Evolutionary conservation across 2,797 vertebrate species (phyloP).

Genomic region (Fistularia tabacaria): DNA sequence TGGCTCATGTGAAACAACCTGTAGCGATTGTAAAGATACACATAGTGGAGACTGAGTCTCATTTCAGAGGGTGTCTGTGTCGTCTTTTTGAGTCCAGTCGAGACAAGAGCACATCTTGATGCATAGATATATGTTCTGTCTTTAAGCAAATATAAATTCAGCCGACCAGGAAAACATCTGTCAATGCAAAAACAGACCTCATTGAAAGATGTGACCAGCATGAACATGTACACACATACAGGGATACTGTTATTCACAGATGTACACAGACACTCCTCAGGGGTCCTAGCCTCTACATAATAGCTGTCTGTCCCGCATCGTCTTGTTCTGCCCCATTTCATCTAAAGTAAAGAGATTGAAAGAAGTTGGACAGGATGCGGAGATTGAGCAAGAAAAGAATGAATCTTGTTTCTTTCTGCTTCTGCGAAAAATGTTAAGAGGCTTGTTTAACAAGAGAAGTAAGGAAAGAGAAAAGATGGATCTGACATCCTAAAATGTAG

Average conservation of each 20-base stretch:
- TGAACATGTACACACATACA: conserved; percentile 10
- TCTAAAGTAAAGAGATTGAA: conserved; percentile 49
- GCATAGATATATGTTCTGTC: too few species aligned
- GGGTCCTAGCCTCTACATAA: conserved; percentile 77
- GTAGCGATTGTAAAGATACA: conserved; percentile 27
- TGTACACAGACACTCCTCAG: conserved; percentile 25
- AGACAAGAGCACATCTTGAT: background rate
- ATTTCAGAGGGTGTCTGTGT: conserved; percentile 63
- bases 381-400: conserved; percentile 37
- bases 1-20: conserved; percentile 19
- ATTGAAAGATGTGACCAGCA: conserved; percentile 19
- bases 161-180: too few species aligned
- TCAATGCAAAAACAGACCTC: background rate
- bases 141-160: too few species aligned
- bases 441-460: too few species aligned
- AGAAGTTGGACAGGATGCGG: conserved; percentile 42
- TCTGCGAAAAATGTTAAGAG: conserved; percentile 15
- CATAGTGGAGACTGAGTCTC: conserved; percentile 28
- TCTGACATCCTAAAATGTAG: too few species aligned
- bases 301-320: conserved; percentile 70
- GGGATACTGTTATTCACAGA: background rate
- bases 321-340: conserved; percentile 76
- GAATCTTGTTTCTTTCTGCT: conserved; percentile 19
- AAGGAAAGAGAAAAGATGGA: too few species aligned
- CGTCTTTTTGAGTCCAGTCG: background rate